Base-by-base conservation (phyloP, 1,140 invertebrate genomes). In the Zaprionus ornatus region DNA sequence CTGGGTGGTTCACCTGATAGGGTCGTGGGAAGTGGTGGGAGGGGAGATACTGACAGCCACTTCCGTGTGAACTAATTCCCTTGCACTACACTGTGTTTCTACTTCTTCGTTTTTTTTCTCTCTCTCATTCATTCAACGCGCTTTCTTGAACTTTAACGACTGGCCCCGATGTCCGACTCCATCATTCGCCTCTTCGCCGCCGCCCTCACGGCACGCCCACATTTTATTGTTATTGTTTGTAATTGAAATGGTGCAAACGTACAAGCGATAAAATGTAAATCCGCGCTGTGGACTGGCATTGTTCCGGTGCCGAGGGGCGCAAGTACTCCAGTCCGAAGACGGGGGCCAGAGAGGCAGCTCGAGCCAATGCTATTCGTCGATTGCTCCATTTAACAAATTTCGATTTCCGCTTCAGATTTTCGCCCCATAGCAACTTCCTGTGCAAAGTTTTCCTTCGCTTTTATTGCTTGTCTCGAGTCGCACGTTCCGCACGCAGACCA, bases 311-410 rank as follows among this genome's bases (percentile, higher is more conserved):
- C 10, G 6, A 15, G 27, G 60, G 48, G 48, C 48, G 48, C 21
- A 15, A 48, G 17, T 5, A 17, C 40, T 45, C 40, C 40, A 7
- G 6, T 45, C 40, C 40, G 6, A 6, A 4, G 9, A 13, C 5
- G 32, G 12, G 21, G 1, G 48, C 27, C n/a, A 15, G 7, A 10
- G 7, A 23, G 54, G 48, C 62, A 50, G 59, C 60, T 76, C 73
- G 68, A 57, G 55, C 37, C 57, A 62, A 40, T 55, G 68, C 76
- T 50, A 88, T 87, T 73, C 84, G 88, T 90, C 85, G 81, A 90
- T 90, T 90, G 85, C 85, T 90, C 85, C 85, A 90, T 90, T 90
- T 90, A 90, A 90, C 85, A 90, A 90, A 90, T 90, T 90, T 90
- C 86, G 86, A 90, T 90, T 90, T 88, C 85, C 85, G 81, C 69